Base-by-base conservation (phyloP, 2,888 invertebrate genomes). In the Malthinus flaveolus region DNA sequence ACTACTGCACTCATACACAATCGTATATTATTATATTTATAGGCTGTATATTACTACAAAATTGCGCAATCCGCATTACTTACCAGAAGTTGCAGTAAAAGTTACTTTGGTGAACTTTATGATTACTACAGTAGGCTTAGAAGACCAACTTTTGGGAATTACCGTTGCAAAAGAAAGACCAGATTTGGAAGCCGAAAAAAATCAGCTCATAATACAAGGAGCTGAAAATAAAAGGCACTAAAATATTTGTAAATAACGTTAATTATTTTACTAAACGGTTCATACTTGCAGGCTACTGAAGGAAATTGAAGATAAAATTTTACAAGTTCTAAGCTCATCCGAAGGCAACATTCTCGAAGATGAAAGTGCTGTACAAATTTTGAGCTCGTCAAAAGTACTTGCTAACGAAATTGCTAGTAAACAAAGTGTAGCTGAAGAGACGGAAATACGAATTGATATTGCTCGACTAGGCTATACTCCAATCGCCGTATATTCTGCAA, bases 21-120 rank as follows among this genome's bases (percentile, higher is more conserved):
- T 39, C 1, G 34, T 23, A 8, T 48, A 57, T 56, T 73, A 70
- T 12, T 23, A 8, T 48, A 57, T 56, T 73, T 70, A 12, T 68
- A 91, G 94, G 69, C 85, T 97, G 62, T 97, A 95, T 75, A 93
- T 97, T 67, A 95, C 95, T 11, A 96, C 97, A 1, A 96, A 95
- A 75, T 79, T 95, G 44, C 83, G 93, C 13, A 97, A 96, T 80
- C 97, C 97, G 0, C 96, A 96, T 78, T 97, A 95, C 75, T 78
- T 95, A 52, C 96, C 97, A 0, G 97, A 97, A 80, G 87, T 95
- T 5, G 91, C 95, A 0, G 95, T 95, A 0, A 94, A 96, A 76
- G 90, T 92, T 5, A 93, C 95, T 0, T 75, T 97, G 13, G 84
- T 97, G 1, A 96, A 96, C 80, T 97, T 97, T 74, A 92, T 94